A percentile compares a stretch with the other conserved stretches of the same genome.
Conservation (phyloP, 2,888 invertebrate genomes). For the Apamea epomidion region DNA sequence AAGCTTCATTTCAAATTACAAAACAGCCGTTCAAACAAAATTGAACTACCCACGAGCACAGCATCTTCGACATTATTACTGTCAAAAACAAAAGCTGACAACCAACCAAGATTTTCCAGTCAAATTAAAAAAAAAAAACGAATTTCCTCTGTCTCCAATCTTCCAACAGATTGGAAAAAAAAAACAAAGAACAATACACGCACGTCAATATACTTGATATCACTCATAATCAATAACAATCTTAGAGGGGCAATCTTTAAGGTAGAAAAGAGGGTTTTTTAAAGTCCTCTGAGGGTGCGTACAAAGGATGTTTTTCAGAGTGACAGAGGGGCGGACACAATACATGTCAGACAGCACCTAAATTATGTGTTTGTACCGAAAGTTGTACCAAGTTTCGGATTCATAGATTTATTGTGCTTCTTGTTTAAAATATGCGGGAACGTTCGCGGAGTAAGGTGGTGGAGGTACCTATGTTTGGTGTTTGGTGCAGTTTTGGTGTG, state of each 20-base stretch:
- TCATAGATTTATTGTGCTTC: slow-evolving; percentile 66
- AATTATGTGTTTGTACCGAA: slow-evolving; percentile 70
- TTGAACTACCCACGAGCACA: background rate
- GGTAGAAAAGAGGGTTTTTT: slow-evolving; percentile 71
- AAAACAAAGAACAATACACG: slow-evolving; percentile 60
- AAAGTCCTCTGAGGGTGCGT: slow-evolving; percentile 71
- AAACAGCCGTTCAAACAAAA: background rate
- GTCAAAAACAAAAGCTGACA: slow-evolving; percentile 10
- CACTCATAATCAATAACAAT: slow-evolving; percentile 73
- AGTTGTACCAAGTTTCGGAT: slow-evolving; percentile 59
- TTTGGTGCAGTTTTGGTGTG: slow-evolving; percentile 19
- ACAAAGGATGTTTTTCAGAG: slow-evolving; percentile 75
- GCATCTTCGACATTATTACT: background rate
- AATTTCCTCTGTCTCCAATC: slow-evolving; percentile 23
- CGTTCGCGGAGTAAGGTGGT: slow-evolving; percentile 15
- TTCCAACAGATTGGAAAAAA: slow-evolving; percentile 44
- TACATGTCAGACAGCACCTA: slow-evolving; percentile 66
- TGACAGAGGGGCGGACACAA: slow-evolving; percentile 67
- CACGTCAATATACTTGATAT: slow-evolving; percentile 69
- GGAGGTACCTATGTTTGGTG: background rate
- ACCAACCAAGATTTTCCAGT: background rate
- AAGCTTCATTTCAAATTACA: background rate
- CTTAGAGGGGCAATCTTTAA: slow-evolving; percentile 72
- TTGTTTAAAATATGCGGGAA: slow-evolving; percentile 64
- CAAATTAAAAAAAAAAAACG: background rate